Base-by-base conservation (phyloP, 2,888 invertebrate genomes). In the Cephus nigrinus region DNA sequence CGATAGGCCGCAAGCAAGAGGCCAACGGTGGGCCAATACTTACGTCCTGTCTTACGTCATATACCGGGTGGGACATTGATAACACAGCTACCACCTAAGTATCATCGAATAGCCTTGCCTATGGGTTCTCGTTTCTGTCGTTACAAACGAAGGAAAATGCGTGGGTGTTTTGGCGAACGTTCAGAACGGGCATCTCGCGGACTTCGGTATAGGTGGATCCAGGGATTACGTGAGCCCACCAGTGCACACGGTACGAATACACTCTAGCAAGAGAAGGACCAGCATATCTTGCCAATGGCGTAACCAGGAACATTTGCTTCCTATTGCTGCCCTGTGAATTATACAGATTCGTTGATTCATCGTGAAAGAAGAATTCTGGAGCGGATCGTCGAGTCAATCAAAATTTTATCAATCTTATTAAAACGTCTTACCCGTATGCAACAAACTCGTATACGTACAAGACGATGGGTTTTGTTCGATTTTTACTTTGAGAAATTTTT, bases 111-210 rank as follows among this genome's bases (percentile, higher is more conserved):
- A 55, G 23, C 55, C 55, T 55, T 15, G 55, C 23, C 23, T 9
- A 2, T 15, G 55, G 23, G 1, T 5, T 55, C 23, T 1, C 55
- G 55, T 23, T 5, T 23, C 55, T 23, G 1, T 55, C 55, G 9
- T 9, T 23, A 23, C 2, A 23, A 55, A 55, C 55, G 23, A 2
- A 2, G 55, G 2, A 40, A 71, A 34, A 34, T 36, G 78, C 79
- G 82, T 83, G 80, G 82, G 82, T 79, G 82, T 77, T 80, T 83
- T 83, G 82, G 82, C 82, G 79, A 79, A 78, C 75, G 78, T 71
- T 78, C 78, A 78, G 75, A 78, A 75, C 75, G 75, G 75, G 75
- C 68, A 68, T 75, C 75, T 40, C 23, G 15, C 31, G 55, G 68
- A 72, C 78, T 75, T 75, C 35, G 78, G 75, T 36, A 71, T 71